phyloP scores from a whole-genome alignment of 1,140 invertebrate genomes.

The Ectropis grisescens region DNA sequence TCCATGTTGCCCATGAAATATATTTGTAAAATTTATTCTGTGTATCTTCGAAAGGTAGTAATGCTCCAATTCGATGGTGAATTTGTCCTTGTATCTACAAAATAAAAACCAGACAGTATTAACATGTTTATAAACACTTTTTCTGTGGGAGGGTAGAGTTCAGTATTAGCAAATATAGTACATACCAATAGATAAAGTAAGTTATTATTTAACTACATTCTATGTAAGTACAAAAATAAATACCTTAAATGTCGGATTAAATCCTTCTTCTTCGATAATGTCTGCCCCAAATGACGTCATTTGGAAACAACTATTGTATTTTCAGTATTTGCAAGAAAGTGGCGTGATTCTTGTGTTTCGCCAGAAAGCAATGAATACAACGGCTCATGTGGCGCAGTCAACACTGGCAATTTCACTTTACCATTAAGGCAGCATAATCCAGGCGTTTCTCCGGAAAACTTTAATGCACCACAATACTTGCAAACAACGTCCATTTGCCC shows the following conservation, averaged over 20 bases:
- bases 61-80: too few species aligned
- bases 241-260: constrained; percentile 22
- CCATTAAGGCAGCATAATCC: constrained; percentile 26
- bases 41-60: constrained; percentile 22
- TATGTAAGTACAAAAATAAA: constrained; percentile 11
- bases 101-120: constrained; percentile 20
- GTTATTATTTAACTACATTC: constrained; percentile 10
- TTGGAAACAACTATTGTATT: constrained; percentile 26
- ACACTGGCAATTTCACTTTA: constrained; percentile 22
- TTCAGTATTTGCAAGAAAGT: constrained; percentile 29
- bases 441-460: constrained; percentile 35
- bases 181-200: constrained; percentile 12
- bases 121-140: constrained; percentile 22
- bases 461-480: constrained; percentile 25
- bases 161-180: constrained; percentile 14
- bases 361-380: constrained; percentile 19
- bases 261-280: constrained; percentile 21
- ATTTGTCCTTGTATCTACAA: too few species aligned
- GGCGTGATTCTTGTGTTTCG: constrained; percentile 18
- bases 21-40: constrained; percentile 41
- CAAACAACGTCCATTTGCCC: constrained; percentile 26
- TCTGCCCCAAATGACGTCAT: constrained; percentile 24
- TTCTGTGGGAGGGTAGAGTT: too few species aligned
- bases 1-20: constrained; percentile 45
- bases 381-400: constrained; percentile 16